Conservation (phyloP, 1,140 invertebrate genomes). For the Pectinophora gossypiella region DNA sequence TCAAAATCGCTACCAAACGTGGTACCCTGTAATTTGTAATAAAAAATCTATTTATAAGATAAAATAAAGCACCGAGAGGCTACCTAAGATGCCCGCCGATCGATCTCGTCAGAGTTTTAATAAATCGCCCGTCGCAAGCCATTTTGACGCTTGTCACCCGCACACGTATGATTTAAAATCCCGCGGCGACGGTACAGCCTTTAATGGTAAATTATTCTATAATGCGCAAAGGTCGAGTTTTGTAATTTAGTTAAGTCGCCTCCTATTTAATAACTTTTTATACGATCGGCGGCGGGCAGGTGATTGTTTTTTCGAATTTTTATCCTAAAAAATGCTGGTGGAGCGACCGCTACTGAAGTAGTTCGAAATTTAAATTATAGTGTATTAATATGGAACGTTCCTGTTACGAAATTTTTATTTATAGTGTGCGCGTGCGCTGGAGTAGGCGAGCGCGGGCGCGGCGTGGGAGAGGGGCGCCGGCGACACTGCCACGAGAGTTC, state of each 20-base stretch:
- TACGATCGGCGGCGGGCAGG: constrained; percentile 41
- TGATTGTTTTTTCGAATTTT: constrained; percentile 47
- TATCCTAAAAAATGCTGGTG: constrained; percentile 26
- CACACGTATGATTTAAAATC: constrained; percentile 48
- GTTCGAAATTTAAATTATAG: constrained; percentile 64
- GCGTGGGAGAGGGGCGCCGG: constrained; percentile 9
- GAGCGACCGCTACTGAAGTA: constrained; percentile 60
- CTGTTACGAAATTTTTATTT: constrained; percentile 47
- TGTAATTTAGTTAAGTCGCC: constrained; percentile 70
- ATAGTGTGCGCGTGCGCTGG: constrained; percentile 39
- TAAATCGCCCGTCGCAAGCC: constrained; percentile 47
- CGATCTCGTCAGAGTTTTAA: constrained; percentile 57
- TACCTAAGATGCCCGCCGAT: constrained; percentile 64
- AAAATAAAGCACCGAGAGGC: constrained; percentile 61
- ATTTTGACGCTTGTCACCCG: constrained; percentile 64
- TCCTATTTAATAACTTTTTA: constrained; percentile 68
- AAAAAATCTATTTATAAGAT: constrained; percentile 74
- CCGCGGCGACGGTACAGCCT: constrained; percentile 18
- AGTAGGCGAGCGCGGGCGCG: background rate
- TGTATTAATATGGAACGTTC: constrained; percentile 50
- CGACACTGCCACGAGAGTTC: constrained; percentile 12
- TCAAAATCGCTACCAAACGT: constrained; percentile 65
- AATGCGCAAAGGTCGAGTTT: constrained; percentile 64
- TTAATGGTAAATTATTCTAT: constrained; percentile 58
- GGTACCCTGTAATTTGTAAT: constrained; percentile 71